phyloP scores from a whole-genome alignment of 64 coral and sea anemone species.

The Cladopsammia gracilis region DNA sequence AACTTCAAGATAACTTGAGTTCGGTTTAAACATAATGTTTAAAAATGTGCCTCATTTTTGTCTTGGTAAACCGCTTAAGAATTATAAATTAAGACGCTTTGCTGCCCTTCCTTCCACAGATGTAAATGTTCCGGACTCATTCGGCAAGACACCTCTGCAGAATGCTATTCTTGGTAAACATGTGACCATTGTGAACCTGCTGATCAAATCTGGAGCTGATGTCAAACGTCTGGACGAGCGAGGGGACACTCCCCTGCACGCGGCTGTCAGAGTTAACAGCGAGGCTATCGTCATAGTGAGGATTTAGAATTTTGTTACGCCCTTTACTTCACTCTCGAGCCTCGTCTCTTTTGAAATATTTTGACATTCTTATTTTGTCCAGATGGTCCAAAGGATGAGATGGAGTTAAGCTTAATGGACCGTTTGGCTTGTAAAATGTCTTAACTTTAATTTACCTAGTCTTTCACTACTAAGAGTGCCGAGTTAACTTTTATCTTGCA shows the following conservation, averaged over 20 bases:
- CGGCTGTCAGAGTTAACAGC: constrained; percentile 66
- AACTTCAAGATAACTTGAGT: no score
- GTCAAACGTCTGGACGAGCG: constrained; percentile 75
- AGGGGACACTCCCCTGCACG: constrained; percentile 85
- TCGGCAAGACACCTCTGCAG: constrained; percentile 90
- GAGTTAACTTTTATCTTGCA: no score
- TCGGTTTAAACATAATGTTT: no score
- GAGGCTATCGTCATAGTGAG: constrained; percentile 84
- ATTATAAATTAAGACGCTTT: background rate
- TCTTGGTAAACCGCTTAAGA: background rate
- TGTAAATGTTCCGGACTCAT: constrained; percentile 80
- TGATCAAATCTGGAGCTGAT: constrained; percentile 83
- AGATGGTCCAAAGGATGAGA: no score
- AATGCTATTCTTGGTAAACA: constrained; percentile 92
- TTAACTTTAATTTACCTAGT: no score
- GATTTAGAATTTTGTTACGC: background rate
- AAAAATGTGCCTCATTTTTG: no score
- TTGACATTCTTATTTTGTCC: no score
- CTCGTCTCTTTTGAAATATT: no score
- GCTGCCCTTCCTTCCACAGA: constrained; percentile 24
- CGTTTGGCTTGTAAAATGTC: no score
- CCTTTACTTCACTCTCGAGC: no score
- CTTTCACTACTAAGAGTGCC: no score
- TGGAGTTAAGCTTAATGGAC: no score
- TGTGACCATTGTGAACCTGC: constrained; percentile 61